phyloP scores from a whole-genome alignment of 2,888 invertebrate species.

The Eristalis arbustorum region DNA sequence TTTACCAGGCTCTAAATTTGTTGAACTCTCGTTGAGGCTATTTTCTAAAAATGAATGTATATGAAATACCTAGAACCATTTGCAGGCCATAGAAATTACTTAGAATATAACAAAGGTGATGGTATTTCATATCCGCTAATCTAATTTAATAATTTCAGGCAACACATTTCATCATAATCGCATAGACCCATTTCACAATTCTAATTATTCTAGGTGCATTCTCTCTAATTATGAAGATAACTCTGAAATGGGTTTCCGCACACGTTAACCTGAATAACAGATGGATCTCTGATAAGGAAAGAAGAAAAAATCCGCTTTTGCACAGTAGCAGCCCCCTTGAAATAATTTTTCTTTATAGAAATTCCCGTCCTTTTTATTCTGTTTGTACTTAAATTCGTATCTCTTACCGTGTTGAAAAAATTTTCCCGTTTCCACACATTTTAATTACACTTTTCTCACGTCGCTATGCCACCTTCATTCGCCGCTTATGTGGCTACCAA shows the following conservation, averaged over 20 bases:
- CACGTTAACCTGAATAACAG: conserved; percentile 68
- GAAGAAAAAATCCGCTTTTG: background rate
- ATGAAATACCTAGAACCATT: no score
- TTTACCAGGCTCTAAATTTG: no score
- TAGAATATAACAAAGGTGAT: background rate
- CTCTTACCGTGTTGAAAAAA: conserved; percentile 41
- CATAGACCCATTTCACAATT: conserved; percentile 57
- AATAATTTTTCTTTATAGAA: conserved; percentile 39
- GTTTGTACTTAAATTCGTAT: conserved; percentile 32
- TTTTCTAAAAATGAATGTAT: no score
- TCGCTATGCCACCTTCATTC: conserved; percentile 54
- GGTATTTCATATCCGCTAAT: conserved; percentile 31
- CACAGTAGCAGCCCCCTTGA: background rate
- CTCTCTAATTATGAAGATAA: conserved; percentile 65
- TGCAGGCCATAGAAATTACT: background rate
- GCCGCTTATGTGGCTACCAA: conserved; percentile 60
- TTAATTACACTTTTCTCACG: conserved; percentile 68
- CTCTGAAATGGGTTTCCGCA: conserved; percentile 61
- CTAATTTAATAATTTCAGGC: conserved; percentile 56
- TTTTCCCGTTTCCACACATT: conserved; percentile 50
- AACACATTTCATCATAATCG: conserved; percentile 46
- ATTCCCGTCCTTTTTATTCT: conserved; percentile 5
- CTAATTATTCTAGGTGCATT: conserved; percentile 59
- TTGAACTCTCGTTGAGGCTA: no score
- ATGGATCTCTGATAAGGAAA: conserved; percentile 56